Conservation (phyloP, 2,797 vertebrate species). For the Rhodeus uyekii region DNA sequence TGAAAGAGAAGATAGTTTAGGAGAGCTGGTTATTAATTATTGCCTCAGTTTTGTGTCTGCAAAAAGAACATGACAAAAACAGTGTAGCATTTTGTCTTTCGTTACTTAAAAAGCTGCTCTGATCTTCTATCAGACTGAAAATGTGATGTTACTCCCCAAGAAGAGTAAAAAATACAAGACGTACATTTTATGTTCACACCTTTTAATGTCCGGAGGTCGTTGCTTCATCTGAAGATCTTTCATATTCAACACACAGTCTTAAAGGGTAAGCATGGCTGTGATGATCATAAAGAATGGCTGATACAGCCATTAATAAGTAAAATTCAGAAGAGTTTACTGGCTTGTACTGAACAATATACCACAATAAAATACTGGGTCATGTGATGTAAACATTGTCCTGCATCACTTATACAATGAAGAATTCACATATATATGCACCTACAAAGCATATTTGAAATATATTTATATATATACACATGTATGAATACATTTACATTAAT, state of each 20-base stretch:
- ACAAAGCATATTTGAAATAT: slow-evolving; percentile 66
- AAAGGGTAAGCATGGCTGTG: slow-evolving; percentile 45
- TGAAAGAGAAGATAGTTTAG: neutral
- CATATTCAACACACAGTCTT: slow-evolving; percentile 34
- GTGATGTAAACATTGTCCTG: slow-evolving; percentile 49
- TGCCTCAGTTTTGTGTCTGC: neutral
- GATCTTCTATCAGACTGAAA: too few relatives aligned
- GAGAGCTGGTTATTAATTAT: neutral
- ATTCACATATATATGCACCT: slow-evolving; percentile 71
- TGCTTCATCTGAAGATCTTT: slow-evolving; percentile 38
- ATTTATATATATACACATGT: slow-evolving; percentile 78
- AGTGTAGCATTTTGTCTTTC: neutral
- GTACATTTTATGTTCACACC: slow-evolving; percentile 34
- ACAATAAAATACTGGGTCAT: slow-evolving; percentile 38
- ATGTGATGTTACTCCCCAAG: neutral
- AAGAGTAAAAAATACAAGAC: slow-evolving; percentile 6
- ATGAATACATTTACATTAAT: slow-evolving; percentile 79
- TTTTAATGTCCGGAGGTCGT: slow-evolving; percentile 52
- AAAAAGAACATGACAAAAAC: neutral
- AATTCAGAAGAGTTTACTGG: slow-evolving; percentile 42
- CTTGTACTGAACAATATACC: slow-evolving; percentile 49
- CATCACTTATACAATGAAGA: slow-evolving; percentile 52
- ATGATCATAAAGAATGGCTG: slow-evolving; percentile 52
- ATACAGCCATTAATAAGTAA: slow-evolving; percentile 56
- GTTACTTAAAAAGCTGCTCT: neutral